Percentiles rank a stretch among this genome's conserved stretches.
phyloP scores from a whole-genome alignment of 2,888 invertebrate species.

The Zhuqinia jingwanae region DNA sequence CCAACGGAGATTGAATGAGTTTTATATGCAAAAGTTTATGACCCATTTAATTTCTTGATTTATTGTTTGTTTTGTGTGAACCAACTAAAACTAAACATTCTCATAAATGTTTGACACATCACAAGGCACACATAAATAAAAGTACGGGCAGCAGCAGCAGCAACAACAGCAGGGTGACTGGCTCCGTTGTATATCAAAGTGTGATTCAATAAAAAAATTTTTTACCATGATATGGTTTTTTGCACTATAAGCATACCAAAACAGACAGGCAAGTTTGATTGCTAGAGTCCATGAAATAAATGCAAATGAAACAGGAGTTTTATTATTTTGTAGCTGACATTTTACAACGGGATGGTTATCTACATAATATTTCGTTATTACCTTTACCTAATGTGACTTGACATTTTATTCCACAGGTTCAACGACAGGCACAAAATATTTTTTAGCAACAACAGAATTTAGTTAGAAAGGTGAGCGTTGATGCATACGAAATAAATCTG shows the following conservation, averaged over 20 bases:
- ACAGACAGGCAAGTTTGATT: no score
- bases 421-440: no score
- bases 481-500: no score
- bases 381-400: no score
- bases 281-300: neutral
- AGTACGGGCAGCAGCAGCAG: neutral
- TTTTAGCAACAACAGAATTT: no score
- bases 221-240: no score
- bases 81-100: constrained; percentile 47
- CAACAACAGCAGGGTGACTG: neutral
- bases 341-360: no score
- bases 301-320: neutral
- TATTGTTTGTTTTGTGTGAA: constrained; percentile 50
- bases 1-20: constrained; percentile 50
- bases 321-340: no score
- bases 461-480: no score
- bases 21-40: constrained; percentile 66
- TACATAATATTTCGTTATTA: no score
- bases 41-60: constrained; percentile 67
- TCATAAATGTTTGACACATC: constrained; percentile 60
- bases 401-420: no score
- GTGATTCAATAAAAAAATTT: constrained; percentile 21
- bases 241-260: no score
- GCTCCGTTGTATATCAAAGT: neutral
- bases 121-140: neutral